A percentile compares a stretch with the other conserved stretches of the same genome.
Evolutionary conservation across 2,113 vertebrate species (phyloP).

Genomic region (Apodemus speciosus): DNA sequence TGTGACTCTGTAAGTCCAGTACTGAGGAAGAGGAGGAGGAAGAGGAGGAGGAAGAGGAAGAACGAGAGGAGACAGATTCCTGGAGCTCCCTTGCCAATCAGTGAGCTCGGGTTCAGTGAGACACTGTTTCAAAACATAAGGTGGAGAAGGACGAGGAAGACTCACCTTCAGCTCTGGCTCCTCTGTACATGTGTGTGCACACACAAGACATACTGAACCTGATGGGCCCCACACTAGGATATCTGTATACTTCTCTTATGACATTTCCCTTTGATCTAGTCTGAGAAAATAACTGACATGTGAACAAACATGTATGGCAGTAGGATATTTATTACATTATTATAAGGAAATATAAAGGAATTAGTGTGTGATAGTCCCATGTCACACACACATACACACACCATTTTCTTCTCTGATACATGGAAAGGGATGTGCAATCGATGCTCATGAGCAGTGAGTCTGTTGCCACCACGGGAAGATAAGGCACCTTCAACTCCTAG

Average conservation of each 20-base stretch:
- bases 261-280: conserved; percentile 35
- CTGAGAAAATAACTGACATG: conserved; percentile 66
- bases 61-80: neutral
- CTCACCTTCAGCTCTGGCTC: neutral
- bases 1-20: neutral
- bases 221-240: neutral
- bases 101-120: neutral
- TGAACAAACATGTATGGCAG: conserved; percentile 55
- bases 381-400: conserved; percentile 48
- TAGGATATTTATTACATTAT: conserved; percentile 75
- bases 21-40: neutral
- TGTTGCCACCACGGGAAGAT: conserved; percentile 35
- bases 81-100: neutral
- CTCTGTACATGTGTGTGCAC: no score
- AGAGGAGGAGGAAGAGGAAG: neutral
- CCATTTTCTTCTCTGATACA: conserved; percentile 35
- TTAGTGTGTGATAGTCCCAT: conserved; percentile 23
- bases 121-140: neutral
- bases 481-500: conserved; percentile 60
- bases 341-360: conserved; percentile 71
- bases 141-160: neutral
- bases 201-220: neutral
- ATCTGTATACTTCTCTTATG: neutral
- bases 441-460: conserved; percentile 25
- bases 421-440: conserved; percentile 46